Evolutionary conservation across 2,888 invertebrate species (phyloP), one percentile per base, ranked within the genome.

Genomic region (Augochlorella aurata): DNA sequence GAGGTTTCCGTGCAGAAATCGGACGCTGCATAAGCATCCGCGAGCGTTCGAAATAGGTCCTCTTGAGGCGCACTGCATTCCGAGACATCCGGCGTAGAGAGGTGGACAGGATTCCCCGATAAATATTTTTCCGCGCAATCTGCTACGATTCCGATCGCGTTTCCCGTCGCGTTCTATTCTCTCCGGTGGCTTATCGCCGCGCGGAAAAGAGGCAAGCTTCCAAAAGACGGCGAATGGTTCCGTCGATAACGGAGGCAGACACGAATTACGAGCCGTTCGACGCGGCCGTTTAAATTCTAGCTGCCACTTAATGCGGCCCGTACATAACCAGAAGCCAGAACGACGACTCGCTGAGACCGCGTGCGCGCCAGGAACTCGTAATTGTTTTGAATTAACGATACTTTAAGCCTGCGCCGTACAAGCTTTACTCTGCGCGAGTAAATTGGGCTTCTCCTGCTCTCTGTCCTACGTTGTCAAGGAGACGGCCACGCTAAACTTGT

Each of bases 381-480:
- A 88, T 88, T 88, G 88, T 88, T 88, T 88, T 87, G 88, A 88
- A 88, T 88, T 88, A 88, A 88, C 88, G 88, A 88, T 88, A 88
- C 88, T 88, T 88, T 88, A 88, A 85, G 88, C 84, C 76, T 18
- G 68, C 80, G 82, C 61, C 29, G 61, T 61, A 24, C 18, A 8
- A 29, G 67, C 74, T 79, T 86, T 74, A 82, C 82, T 86, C 47
- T 65, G 58, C 63, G 67, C 82, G 44, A 61, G 61, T 29, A 18
- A 61, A 61, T 29, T 29, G 29, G 18, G 14, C 58, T 58, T 58
- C 58, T 38, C 38, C 38, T 24, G 54, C 24, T 24, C 24, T 38
- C 38, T 38, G 38, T 38, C 38, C 16, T 29, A 8, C 29, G 29
- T 61, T 8, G 9, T 61, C 18, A 29, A 61, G 61, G 61, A 61